Base-by-base conservation (phyloP, 1,140 invertebrate genomes). In the Diabrotica undecimpunctata region DNA sequence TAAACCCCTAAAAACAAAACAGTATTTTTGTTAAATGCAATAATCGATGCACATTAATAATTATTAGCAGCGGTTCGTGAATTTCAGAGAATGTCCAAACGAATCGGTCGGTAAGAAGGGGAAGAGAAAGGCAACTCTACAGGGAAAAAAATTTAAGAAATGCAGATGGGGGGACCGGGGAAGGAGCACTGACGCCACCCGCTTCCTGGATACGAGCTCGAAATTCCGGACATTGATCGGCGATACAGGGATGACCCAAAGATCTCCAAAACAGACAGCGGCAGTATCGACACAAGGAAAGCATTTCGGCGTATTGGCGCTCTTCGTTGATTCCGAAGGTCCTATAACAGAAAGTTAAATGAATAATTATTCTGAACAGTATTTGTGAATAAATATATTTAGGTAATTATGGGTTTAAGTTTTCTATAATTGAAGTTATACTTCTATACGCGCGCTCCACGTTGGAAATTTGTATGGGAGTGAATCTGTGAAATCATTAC, bases 241-340 rank as follows among this genome's bases (percentile, higher is more conserved):
- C 90, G 67, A 95, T 91, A 77, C 93, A 96, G 0, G 93, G 93
- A 79, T 96, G 94, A 0, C 94, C 94, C 54, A 92, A 84, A 2
- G 91, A 93, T 71, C 95, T 89, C 97, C 97, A 99, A 78, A 98
- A 98, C 41, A 99, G 85, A 77, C 94, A 96, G 72, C 95, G 90
- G 80, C 97, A 99, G 78, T 96, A 93, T 66, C 92, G 88, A 79
- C 97, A 99, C 52, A 98, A 82, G 54, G 95, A 93, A 66, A 99
- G 84, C 78, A 94, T 94, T 80, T 99, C 96, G 2, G 96, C 94
- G 80, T 94, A 99, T 72, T 87, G 85, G 25, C 84, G 79, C 67
- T 96, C 92, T 81, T 98, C 95, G 66, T 90, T 88, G 13, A 96
- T 82, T 13, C 95, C 95, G 79, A 92, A 96, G 67, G 89, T 86